A percentile compares a stretch with the other conserved stretches of the same genome.
phyloP scores from a whole-genome alignment of 2,797 vertebrate species.

The Eulemur rubriventer region DNA sequence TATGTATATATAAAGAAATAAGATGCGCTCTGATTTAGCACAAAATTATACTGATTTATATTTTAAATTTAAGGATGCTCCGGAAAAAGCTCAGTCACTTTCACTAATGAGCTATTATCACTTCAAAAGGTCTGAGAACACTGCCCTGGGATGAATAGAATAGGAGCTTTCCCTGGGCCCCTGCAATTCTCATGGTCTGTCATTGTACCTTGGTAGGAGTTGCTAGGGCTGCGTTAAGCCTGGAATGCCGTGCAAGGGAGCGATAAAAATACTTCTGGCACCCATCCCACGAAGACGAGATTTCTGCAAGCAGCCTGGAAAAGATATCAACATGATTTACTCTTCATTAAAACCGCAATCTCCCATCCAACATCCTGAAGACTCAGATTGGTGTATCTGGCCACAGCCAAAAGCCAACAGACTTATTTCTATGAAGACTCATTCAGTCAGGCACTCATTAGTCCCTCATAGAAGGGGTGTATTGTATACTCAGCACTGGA shows the following conservation, averaged over 20 bases:
- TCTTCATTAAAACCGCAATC: slow-evolving; percentile 28
- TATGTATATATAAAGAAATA: neutral
- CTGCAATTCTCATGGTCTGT: neutral
- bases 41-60: neutral
- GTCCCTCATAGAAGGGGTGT: neutral
- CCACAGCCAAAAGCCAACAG: neutral
- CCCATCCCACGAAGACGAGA: slow-evolving; percentile 92
- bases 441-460: neutral
- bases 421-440: neutral
- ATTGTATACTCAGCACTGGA: neutral
- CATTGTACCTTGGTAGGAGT: slow-evolving; percentile 91
- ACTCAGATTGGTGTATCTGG: neutral
- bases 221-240: slow-evolving; percentile 88
- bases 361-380: neutral
- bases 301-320: slow-evolving; percentile 91
- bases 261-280: slow-evolving; percentile 98
- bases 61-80: neutral
- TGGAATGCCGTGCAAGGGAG: slow-evolving; percentile 91
- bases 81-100: neutral
- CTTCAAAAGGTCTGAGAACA: neutral
- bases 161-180: neutral
- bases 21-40: neutral
- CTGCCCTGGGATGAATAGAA: neutral
- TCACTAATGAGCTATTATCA: neutral
- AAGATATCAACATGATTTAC: slow-evolving; percentile 44